A percentile compares a stretch with the other conserved stretches of the same genome.
Conservation (phyloP, 1,140 invertebrate species). For the Lysiphlebus fabarum region DNA sequence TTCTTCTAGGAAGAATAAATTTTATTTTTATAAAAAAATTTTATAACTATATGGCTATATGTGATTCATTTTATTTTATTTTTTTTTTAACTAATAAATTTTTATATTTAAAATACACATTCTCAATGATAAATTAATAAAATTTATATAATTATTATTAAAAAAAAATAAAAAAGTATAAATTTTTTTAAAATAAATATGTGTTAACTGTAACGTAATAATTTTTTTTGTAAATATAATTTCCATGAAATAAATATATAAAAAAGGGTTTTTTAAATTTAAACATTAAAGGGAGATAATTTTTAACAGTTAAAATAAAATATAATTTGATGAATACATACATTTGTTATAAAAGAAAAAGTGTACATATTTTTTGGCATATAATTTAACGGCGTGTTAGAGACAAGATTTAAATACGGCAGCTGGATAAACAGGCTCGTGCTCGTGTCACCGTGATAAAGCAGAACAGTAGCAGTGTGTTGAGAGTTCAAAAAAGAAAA, state of each 20-base stretch:
- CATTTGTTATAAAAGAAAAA: background rate
- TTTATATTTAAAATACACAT: too few relatives aligned
- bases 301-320: background rate
- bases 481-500: slow-evolving; percentile 26
- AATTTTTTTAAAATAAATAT: too few relatives aligned
- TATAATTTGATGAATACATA: background rate
- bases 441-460: slow-evolving; percentile 23
- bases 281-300: slow-evolving; percentile 1
- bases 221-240: slow-evolving; percentile 54
- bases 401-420: slow-evolving; percentile 53
- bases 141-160: too few relatives aligned
- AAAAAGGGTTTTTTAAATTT: background rate
- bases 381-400: slow-evolving; percentile 57
- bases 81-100: too few relatives aligned
- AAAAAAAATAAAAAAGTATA: too few relatives aligned
- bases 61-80: too few relatives aligned
- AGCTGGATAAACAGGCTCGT: slow-evolving; percentile 54
- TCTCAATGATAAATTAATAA: too few relatives aligned
- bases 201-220: slow-evolving; percentile 46
- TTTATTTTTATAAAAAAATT: too few relatives aligned
- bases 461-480: slow-evolving; percentile 23
- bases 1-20: background rate
- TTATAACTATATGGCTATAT: too few relatives aligned
- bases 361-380: slow-evolving; percentile 56
- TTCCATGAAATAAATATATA: slow-evolving; percentile 26